Percentiles rank a stretch among this genome's conserved stretches.
phyloP scores from a whole-genome alignment of 2,797 vertebrate species.

The Melanotaenia pygmaea region DNA sequence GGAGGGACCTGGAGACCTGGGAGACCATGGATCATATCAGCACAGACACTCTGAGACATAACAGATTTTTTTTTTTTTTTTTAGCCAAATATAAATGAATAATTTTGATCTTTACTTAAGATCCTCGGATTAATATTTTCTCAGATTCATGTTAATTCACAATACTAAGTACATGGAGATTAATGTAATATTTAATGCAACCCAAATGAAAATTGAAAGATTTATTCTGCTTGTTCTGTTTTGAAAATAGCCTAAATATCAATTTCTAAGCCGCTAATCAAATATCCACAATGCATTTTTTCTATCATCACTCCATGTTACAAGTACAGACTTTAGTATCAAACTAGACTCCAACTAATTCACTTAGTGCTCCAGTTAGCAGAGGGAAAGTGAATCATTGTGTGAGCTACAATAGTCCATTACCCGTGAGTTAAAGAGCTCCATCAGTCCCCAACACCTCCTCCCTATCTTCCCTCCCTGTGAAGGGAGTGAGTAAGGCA shows the following conservation, averaged over 20 bases:
- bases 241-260: constrained; percentile 13
- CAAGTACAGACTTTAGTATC: constrained; percentile 34
- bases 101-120: constrained; percentile 19
- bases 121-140: too few relatives aligned
- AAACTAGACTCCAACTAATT: constrained; percentile 66
- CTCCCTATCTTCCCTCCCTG: constrained; percentile 45
- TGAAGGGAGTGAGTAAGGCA: constrained; percentile 55
- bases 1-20: constrained; percentile 37
- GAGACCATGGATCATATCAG: constrained; percentile 26
- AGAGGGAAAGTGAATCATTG: constrained; percentile 65
- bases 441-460: constrained; percentile 62
- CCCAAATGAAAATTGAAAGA: neutral
- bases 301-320: constrained; percentile 11
- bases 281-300: constrained; percentile 27
- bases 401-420: constrained; percentile 71
- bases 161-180: constrained; percentile 4
- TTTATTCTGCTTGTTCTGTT: neutral
- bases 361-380: constrained; percentile 68
- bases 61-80: neutral
- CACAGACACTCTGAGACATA: neutral
- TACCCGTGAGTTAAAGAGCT: constrained; percentile 74
- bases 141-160: too few relatives aligned
- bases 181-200: constrained; percentile 13
- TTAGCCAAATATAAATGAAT: neutral
- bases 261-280: constrained; percentile 12